Conservation (phyloP, 2,113 vertebrate genomes). For the Rhinichthys klamathensis region DNA sequence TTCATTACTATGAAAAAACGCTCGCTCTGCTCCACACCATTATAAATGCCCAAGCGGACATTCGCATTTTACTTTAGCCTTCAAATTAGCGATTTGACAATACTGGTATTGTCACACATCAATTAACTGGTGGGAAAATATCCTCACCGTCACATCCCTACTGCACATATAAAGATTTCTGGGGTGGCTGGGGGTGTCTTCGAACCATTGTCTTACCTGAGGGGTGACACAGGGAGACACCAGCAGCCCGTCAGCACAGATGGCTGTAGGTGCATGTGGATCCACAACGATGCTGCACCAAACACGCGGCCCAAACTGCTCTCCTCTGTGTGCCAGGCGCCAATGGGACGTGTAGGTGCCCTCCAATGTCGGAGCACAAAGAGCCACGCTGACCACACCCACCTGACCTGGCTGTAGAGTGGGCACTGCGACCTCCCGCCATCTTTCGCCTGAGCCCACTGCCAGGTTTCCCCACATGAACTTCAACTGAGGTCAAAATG, state of each 20-base stretch:
- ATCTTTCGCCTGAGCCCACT: conserved; percentile 83
- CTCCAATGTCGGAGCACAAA: conserved; percentile 86
- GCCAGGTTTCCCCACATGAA: conserved; percentile 99
- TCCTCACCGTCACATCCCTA: too few relatives aligned
- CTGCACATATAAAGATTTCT: not conserved
- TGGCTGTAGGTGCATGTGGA: conserved; percentile 75
- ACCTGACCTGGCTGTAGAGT: conserved; percentile 88
- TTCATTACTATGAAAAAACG: too few relatives aligned
- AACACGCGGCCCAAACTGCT: conserved; percentile 96
- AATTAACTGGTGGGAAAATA: too few relatives aligned
- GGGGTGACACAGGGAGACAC: conserved; percentile 74
- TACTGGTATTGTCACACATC: too few relatives aligned
- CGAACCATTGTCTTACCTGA: conserved; percentile 72
- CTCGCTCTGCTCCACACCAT: too few relatives aligned
- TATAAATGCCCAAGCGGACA: too few relatives aligned
- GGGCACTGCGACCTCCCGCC: conserved; percentile 90
- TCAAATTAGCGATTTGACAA: too few relatives aligned
- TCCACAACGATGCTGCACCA: conserved; percentile 98
- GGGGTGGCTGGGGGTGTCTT: not conserved
- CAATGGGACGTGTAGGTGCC: conserved; percentile 97
- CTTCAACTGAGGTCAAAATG: conserved; percentile 79
- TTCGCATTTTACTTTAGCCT: too few relatives aligned
- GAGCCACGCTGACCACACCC: conserved; percentile 92
- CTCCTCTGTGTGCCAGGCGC: conserved; percentile 91
- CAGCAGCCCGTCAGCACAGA: conserved; percentile 68